phyloP scores from a whole-genome alignment of 1,140 invertebrate genomes.

The Conus ventricosus region DNA sequence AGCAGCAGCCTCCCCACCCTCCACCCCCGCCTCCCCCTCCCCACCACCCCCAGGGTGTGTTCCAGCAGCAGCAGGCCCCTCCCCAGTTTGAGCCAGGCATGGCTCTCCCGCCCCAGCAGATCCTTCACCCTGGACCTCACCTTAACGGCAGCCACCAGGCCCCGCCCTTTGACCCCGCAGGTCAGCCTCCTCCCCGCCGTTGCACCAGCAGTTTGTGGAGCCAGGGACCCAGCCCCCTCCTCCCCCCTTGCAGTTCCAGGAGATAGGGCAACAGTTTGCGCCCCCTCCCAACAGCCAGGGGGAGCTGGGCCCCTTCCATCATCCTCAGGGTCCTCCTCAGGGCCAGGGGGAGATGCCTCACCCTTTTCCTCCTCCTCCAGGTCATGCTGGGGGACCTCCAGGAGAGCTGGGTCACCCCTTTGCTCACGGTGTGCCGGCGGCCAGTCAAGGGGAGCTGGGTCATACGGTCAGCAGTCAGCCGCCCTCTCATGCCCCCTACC shows the following conservation, averaged over 20 bases:
- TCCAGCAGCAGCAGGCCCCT: not conserved
- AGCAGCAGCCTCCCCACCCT: not conserved
- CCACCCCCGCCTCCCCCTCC: conserved; percentile 30
- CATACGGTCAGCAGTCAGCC: not conserved
- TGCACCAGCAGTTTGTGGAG: conserved; percentile 39
- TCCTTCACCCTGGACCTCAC: conserved; percentile 26
- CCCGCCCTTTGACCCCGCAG: conserved; percentile 30
- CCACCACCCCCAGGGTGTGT: conserved; percentile 18
- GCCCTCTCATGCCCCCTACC: conserved; percentile 5
- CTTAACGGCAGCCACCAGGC: conserved; percentile 18
- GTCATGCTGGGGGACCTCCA: not conserved
- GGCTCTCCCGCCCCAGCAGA: conserved; percentile 16
- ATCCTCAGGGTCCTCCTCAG: conserved; percentile 31
- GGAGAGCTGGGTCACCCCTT: conserved; percentile 22
- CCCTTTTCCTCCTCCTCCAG: conserved; percentile 19
- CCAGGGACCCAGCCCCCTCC: conserved; percentile 32
- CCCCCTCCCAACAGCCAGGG: conserved; percentile 33
- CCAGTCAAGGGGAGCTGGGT: conserved; percentile 21
- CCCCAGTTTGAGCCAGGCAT: conserved; percentile 18
- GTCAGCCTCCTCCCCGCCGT: conserved; percentile 46
- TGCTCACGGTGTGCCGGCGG: not conserved
- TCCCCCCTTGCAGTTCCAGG: conserved; percentile 36
- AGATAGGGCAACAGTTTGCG: conserved; percentile 6
- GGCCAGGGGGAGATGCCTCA: conserved; percentile 26
- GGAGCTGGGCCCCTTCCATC: conserved; percentile 27